These are phyloP conservation scores for Zaprionus lachaisei DNA, from an alignment of 1,140 invertebrate genomes.

Conservation along the genomic window DNA sequence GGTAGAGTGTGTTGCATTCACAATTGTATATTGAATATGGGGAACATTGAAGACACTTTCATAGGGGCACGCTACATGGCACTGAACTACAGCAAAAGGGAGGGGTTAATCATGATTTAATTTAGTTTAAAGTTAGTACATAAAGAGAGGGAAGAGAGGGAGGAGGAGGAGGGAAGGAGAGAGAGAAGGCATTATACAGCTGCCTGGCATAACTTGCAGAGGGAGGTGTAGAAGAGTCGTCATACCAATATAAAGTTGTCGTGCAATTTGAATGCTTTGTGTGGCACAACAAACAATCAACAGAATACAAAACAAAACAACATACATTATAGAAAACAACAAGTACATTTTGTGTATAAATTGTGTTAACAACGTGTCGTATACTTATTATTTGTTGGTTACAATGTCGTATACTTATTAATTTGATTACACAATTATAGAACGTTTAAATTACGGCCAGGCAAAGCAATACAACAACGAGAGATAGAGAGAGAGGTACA, in stretches of 20 bases:
- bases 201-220: too few relatives aligned
- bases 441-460: constrained; percentile 84
- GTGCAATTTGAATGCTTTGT: constrained; percentile 41
- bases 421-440: constrained; percentile 63
- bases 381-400: constrained; percentile 63
- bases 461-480: constrained; percentile 84
- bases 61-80: background rate
- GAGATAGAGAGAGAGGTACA: constrained; percentile 35
- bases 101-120: background rate
- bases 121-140: background rate
- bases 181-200: too few relatives aligned
- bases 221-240: background rate
- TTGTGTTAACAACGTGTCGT: constrained; percentile 49
- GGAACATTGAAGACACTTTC: constrained; percentile 22
- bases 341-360: constrained; percentile 15
- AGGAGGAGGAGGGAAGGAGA: too few relatives aligned
- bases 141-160: background rate
- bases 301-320: background rate
- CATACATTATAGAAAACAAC: background rate
- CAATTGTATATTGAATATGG: constrained; percentile 35
- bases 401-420: constrained; percentile 68
- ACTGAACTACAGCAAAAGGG: background rate
- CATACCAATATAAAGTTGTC: constrained; percentile 12
- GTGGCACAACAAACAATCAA: background rate
- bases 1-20: constrained; percentile 3